Evolutionary conservation across 2,888 invertebrate genomes (phyloP), one percentile per base, ranked within the genome.

Genomic region (Cyaniris semiargus): DNA sequence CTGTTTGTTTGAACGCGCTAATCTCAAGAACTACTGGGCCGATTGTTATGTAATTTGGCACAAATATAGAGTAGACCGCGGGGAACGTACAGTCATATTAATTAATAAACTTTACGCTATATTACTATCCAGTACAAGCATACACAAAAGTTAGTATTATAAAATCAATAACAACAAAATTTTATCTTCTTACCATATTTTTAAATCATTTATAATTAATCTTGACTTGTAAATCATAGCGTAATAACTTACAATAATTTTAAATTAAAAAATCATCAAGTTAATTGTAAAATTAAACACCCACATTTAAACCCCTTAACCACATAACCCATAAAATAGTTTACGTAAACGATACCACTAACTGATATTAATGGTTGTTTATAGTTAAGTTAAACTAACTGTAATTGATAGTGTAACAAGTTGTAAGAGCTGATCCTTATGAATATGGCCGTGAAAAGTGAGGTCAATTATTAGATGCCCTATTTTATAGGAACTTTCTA

Each of bases 361-460:
- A 94, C 93, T 94, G 93, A 93, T 89, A 94, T 88, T 90, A 93
- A 94, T 93, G 92, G 92, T 85, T 88, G 89, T 92, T 91, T 86
- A 88, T 88, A 91, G 90, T 93, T 23, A 13, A 60, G 60, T 60
- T 23, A 60, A 60, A 60, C 60, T 93, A 89, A 90, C 87, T 83
- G 82, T 88, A 93, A 94, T 93, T 92, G 91, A 87, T 87, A 84
- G 82, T 82, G 83, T 83, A 76, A 78, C 77, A 76, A 76, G 76
- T 76, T 70, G 7, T 72, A 72, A 72, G 72, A 72, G 38, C 44
- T 58, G 60, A 60, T 60, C 60, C 58, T 21, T 58, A 60, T 60
- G 60, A 60, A 60, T 60, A 23, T 23, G 21, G 21, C 58, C 58
- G 58, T 58, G 58, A 44, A 58, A 58, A 58, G 21, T 58, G 58